These are phyloP conservation scores for Anomalospiza imberbis DNA, from an alignment of 2,797 vertebrate species.

Conservation along the genomic window DNA sequence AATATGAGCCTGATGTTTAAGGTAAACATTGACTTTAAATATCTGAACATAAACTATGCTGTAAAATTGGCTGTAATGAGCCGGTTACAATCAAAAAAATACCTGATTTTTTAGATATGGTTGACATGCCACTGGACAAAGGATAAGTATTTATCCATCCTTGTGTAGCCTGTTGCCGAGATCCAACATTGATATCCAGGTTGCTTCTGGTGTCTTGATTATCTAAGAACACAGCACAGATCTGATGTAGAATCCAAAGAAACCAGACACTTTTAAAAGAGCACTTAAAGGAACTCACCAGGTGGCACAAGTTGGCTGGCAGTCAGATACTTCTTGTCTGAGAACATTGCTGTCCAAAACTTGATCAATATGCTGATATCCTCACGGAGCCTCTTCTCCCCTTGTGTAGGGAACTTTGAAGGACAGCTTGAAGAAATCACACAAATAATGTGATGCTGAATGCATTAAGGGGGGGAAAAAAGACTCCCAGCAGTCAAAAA, in stretches of 20 bases:
- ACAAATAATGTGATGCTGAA: neutral
- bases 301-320: constrained; percentile 92
- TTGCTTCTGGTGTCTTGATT: constrained; percentile 93
- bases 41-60: neutral
- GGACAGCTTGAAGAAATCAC: constrained; percentile 75
- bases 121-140: constrained; percentile 96
- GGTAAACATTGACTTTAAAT: neutral
- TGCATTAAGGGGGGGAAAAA: neutral
- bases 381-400: constrained; percentile 90
- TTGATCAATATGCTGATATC: constrained; percentile 94
- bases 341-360: constrained; percentile 98
- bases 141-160: constrained; percentile 99
- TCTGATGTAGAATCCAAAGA: neutral
- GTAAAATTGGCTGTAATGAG: neutral
- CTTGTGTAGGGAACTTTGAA: constrained; percentile 95
- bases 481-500: neutral
- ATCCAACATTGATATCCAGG: constrained; percentile 87
- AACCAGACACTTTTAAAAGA: neutral
- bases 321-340: constrained; percentile 96
- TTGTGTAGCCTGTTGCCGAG: constrained; percentile 90
- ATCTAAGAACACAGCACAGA: constrained; percentile 75
- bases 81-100: neutral
- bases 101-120: constrained; percentile 98
- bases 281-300: constrained; percentile 77
- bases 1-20: neutral